A percentile compares a stretch with the other conserved stretches of the same genome.
Evolutionary conservation across 2,113 vertebrate species (phyloP).

Genomic region (Axis porcinus): DNA sequence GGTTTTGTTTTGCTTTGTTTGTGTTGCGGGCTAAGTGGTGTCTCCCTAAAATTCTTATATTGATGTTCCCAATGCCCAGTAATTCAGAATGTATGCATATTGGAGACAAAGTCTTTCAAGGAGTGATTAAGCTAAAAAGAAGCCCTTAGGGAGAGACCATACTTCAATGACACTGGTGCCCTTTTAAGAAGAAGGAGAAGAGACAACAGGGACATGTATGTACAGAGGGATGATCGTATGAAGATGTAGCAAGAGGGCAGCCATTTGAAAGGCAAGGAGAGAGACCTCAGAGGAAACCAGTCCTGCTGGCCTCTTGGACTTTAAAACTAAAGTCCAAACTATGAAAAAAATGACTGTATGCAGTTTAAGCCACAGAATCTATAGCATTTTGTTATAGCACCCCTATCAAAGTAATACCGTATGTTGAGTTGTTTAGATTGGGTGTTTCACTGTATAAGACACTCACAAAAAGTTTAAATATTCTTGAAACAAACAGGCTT

Average conservation of each 20-base stretch:
- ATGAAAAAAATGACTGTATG: neutral
- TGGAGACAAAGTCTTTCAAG: neutral
- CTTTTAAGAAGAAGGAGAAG: neutral
- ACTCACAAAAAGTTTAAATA: neutral
- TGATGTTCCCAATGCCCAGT: neutral
- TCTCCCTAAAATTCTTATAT: neutral
- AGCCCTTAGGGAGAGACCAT: neutral
- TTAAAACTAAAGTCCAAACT: no score
- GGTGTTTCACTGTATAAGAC: neutral
- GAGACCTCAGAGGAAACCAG: neutral
- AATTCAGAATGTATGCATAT: neutral
- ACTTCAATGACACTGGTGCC: neutral
- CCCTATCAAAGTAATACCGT: neutral
- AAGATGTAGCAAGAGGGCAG: neutral
- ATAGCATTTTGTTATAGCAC: neutral
- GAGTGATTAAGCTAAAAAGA: neutral
- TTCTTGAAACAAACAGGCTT: neutral
- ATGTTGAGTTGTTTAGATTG: neutral
- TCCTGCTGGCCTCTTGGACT: neutral
- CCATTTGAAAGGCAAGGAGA: neutral
- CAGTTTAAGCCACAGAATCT: neutral
- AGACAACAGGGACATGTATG: neutral
- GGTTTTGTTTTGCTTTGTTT: neutral
- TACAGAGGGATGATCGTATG: fast-evolving
- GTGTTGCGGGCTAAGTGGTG: neutral